Evolutionary conservation across 2,797 vertebrate species (phyloP), one percentile per base, ranked within the genome.

Genomic region (Centropyge bicolor): DNA sequence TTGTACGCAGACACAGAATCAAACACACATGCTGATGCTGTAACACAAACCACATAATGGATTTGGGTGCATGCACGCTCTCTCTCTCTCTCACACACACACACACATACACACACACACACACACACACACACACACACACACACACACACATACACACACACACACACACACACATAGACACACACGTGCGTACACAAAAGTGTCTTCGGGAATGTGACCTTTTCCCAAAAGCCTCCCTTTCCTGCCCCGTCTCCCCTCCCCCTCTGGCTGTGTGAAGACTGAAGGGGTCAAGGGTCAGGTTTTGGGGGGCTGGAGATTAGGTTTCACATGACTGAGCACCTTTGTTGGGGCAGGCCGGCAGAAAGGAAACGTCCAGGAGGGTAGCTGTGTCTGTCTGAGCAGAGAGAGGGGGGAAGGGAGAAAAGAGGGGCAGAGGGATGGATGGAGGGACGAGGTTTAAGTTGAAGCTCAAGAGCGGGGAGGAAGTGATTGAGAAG

Each of bases 311-410:
- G 94, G 92, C 91, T 95, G 88, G 86, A 94, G 95, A 95, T 96
- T 95, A 94, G 91, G 94, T 96, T 96, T 95, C 95, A 95, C 94
- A 95, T 95, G 95, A 96, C 95, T 95, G 95, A 95, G 92, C 94
- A 95, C 94, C 94, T 95, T 96, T 95, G 95, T 95, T 95, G 93
- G 89, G 92, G 91, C 91, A 89, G 91, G 91, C 91, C 89, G 60
- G 91, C 91, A 93, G 91, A 95, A 95, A 95, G 92, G 94, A 95
- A 95, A 95, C 90, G 88, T 95, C 93, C 94, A 94, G 92, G 93
- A 94, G 94, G 94, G 94, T 94, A 93, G 94, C 91, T 89, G 87
- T 94, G 93, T 95, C 94, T 94, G 93, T 94, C 94, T 94, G 91
- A 91, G 90, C 78, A 85, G 70, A 72, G 78, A 66, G 82, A 70